phyloP scores from a whole-genome alignment of 2,113 vertebrate species.

The Machaerirhynchus nigripectus region DNA sequence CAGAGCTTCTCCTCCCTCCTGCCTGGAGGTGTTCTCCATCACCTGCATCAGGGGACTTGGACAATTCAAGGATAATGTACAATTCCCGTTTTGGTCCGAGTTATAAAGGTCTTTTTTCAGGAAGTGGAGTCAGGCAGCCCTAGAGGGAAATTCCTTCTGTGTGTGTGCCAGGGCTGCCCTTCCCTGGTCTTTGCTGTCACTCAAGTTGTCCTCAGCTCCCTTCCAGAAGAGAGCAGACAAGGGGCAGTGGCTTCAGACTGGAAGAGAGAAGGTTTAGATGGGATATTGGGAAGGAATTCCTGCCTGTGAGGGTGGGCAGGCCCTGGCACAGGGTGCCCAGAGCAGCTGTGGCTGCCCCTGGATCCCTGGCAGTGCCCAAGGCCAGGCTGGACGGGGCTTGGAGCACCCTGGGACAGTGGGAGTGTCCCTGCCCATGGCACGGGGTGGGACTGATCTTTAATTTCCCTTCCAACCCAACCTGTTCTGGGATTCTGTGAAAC shows the following conservation, averaged over 20 bases:
- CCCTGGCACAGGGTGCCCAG: background rate
- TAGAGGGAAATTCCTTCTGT: background rate
- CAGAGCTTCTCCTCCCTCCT: background rate
- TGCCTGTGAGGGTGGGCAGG: background rate
- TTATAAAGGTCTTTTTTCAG: background rate
- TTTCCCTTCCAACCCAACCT: background rate
- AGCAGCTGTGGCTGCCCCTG: background rate
- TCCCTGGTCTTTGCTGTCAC: background rate
- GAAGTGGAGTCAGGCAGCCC: too few relatives aligned
- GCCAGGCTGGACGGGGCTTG: fast-evolving
- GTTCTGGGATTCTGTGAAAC: background rate
- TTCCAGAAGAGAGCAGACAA: background rate
- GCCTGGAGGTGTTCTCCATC: background rate
- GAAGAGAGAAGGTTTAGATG: background rate
- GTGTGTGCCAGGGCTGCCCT: background rate
- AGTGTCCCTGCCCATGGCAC: background rate
- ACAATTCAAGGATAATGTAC: fast-evolving
- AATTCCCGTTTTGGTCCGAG: background rate
- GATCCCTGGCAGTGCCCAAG: background rate
- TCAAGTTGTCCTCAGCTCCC: background rate
- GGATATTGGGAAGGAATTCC: background rate
- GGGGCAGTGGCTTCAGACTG: background rate
- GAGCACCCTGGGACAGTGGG: background rate
- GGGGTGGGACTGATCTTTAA: background rate
- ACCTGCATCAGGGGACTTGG: background rate